Conservation (phyloP, 2,113 vertebrate species). For the Clinocottus analis region DNA sequence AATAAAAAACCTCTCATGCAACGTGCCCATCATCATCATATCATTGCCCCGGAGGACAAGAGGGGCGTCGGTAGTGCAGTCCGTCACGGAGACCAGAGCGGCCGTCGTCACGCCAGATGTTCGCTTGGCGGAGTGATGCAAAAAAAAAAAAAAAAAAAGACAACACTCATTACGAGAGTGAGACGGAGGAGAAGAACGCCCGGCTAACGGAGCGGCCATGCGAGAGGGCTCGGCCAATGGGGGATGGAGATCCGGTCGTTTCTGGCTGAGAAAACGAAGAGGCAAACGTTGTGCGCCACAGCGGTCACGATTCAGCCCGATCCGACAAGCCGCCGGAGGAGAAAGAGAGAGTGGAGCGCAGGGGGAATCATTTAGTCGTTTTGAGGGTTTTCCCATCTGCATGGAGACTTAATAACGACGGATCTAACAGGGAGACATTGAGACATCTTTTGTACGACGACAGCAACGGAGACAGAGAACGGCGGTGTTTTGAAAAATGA, state of each 20-base stretch:
- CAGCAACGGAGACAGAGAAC: background rate
- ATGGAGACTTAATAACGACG: constrained; percentile 6
- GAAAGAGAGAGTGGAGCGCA: constrained; percentile 42
- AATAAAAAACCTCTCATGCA: background rate
- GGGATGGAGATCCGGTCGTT: too few species aligned
- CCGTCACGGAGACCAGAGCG: constrained; percentile 25
- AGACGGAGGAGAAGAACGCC: constrained; percentile 24
- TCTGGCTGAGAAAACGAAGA: too few species aligned
- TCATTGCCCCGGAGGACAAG: constrained; percentile 34
- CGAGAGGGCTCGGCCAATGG: constrained; percentile 27
- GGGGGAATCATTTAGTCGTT: constrained; percentile 40
- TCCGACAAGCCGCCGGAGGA: constrained; percentile 66
- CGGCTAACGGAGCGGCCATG: constrained; percentile 33
- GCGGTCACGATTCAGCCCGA: constrained; percentile 48
- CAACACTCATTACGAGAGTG: constrained; percentile 37
- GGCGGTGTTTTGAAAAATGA: background rate
- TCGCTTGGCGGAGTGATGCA: constrained; percentile 47
- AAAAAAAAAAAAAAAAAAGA: constrained; percentile 29
- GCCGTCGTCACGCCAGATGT: constrained; percentile 58
- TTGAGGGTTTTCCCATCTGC: constrained; percentile 20
- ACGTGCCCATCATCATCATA: constrained; percentile 44
- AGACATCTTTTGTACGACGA: constrained; percentile 4
- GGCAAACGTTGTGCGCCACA: constrained; percentile 33
- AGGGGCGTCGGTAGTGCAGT: constrained; percentile 44
- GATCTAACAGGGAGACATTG: constrained; percentile 37